These are phyloP conservation scores for Polietes domitor DNA, from an alignment of 2,888 invertebrate genomes.

Conservation along the genomic window DNA sequence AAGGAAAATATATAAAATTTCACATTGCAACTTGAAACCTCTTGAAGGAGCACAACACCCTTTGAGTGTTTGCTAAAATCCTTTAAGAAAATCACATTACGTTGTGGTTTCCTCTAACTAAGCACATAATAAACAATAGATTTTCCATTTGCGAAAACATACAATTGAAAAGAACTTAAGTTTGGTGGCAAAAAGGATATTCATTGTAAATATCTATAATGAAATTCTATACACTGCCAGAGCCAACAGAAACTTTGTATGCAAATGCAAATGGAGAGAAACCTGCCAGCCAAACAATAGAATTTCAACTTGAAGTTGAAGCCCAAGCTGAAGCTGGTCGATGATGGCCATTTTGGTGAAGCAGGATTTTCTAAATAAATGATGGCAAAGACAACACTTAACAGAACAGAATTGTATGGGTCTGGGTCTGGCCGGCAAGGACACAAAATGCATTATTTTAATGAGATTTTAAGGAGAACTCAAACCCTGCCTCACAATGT, in stretches of 20 bases:
- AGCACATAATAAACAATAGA: conserved; percentile 46
- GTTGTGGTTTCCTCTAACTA: conserved; percentile 49
- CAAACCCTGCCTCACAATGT: conserved; percentile 5
- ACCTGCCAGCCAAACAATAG: conserved; percentile 12
- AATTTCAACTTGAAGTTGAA: conserved; percentile 21
- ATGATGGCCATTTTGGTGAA: conserved; percentile 57
- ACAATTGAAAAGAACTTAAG: conserved; percentile 59
- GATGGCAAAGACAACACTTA: conserved; percentile 56
- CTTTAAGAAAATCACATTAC: conserved; percentile 62
- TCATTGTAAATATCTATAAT: conserved; percentile 59
- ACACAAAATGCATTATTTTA: conserved; percentile 65
- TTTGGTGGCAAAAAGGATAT: conserved; percentile 65
- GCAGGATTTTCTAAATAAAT: conserved; percentile 38
- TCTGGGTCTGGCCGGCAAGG: not conserved
- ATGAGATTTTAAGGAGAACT: conserved; percentile 56
- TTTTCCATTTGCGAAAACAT: conserved; percentile 44
- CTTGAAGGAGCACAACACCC: not conserved
- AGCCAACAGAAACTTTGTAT: conserved; percentile 52
- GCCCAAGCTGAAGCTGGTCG: not conserved
- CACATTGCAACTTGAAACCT: not conserved
- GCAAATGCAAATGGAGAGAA: conserved; percentile 51
- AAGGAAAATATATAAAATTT: too few relatives aligned
- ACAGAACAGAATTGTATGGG: conserved; percentile 35
- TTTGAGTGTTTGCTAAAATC: conserved; percentile 52
- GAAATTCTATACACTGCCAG: conserved; percentile 53